Base-by-base conservation (phyloP, 2,113 vertebrate genomes). In the Columbina picui region DNA sequence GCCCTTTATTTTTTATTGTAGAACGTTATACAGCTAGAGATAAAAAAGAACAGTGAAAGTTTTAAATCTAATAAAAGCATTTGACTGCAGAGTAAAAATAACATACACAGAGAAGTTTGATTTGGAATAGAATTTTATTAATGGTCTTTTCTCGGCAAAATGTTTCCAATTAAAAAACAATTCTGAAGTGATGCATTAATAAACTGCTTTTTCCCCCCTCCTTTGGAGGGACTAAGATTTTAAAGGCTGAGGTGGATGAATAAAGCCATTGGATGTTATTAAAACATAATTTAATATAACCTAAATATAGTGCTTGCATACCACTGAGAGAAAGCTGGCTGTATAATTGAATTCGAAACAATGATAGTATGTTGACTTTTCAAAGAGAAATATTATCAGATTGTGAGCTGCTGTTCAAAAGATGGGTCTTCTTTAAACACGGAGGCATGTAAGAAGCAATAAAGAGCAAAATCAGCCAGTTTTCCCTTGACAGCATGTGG, bases 81-180 rank as follows among this genome's bases (percentile, higher is more conserved):
- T 98, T 98, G 98, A 98, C 97, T 98, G 97, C 87, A 86, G 97
- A 98, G 97, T 98, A 98, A 97, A 97, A 98, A 98, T 98, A 98
- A 98, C 97, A 98, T 97, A 97, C 97, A 98, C 91, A 95, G 97
- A 97, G 94, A 95, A 98, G 98, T 98, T 97, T 98, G 97, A 98
- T 98, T 98, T 98, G 97, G 97, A 98, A 96, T 98, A 71, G 71
- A 96, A 96, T 98, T 98, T 98, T 98, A 98, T 98, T 98, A 98
- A 98, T 98, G 97, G 97, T 96, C 96, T 98, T 98, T 96, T 98
- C 97, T 97, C 96, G 5, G 3, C 96, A 97, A 98, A 98, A 98
- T 98, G 98, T 98, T 98, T 98, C 97, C 97, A 98, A 98, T 98
- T 98, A 98, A 98, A 98, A 98, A 98, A 98, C 98, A 98, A 98